Base-by-base conservation (phyloP, 2,113 vertebrate genomes). In the Leptocoma aspasia region DNA sequence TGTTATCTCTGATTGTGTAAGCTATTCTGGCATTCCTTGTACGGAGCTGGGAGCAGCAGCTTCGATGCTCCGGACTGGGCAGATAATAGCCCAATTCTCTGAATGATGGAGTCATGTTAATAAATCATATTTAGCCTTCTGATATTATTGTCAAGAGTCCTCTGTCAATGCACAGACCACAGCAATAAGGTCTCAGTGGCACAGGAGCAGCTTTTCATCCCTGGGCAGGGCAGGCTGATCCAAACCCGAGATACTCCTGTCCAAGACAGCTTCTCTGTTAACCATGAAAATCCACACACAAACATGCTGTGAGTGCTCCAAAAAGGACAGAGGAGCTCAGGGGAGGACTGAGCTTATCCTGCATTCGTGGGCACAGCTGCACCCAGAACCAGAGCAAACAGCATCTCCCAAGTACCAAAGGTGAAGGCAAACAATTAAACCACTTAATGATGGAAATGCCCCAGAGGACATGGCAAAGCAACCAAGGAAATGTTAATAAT, bases 121-220 rank as follows among this genome's bases (percentile, higher is more conserved):
- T n/a, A n/a, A n/a, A n/a, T n/a, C n/a, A n/a, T n/a, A n/a, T n/a
- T n/a, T n/a, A n/a, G n/a, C n/a, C n/a, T n/a, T n/a, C n/a, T n/a
- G n/a, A n/a, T n/a, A n/a, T n/a, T n/a, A n/a, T n/a, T n/a, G n/a
- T n/a, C n/a, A n/a, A n/a, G n/a, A n/a, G n/a, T n/a, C n/a, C n/a
- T n/a, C n/a, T n/a, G n/a, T n/a, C n/a, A n/a, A n/a, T n/a, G n/a
- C n/a, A n/a, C n/a, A n/a, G n/a, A n/a, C n/a, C n/a, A n/a, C n/a
- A n/a, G n/a, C n/a, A n/a, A n/a, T n/a, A n/a, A n/a, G n/a, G 44
- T 31, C 84, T 39, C 81, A 44, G 76, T 0, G 2, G 75, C 82
- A 79, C 70, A 90, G 79, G 88, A 96, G 90, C 66, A 94, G 82
- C 89, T 86, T 85, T 68, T 60, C 76, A 44, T 17, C 91, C 15